Percentiles rank a stretch among this genome's conserved stretches.
phyloP scores from a whole-genome alignment of 2,888 invertebrate species.

The Meta bourneti region DNA sequence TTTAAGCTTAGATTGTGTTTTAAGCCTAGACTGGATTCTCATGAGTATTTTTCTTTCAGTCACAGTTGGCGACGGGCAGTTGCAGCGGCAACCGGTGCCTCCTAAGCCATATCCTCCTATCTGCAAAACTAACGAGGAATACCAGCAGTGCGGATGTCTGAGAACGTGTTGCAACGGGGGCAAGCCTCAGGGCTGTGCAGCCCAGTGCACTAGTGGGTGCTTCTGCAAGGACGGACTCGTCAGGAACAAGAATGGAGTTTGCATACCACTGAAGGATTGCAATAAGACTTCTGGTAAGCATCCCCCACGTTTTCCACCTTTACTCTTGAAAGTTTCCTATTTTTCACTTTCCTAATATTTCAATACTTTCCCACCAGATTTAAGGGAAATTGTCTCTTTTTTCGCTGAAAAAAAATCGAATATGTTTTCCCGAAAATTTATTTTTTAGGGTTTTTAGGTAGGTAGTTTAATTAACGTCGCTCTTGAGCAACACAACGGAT shows the following conservation, averaged over 20 bases:
- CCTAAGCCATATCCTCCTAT: not conserved
- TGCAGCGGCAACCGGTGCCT: not conserved
- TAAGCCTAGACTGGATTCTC: not conserved
- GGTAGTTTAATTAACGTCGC: too few relatives aligned
- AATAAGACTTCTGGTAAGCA: not conserved
- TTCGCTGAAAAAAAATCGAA: too few relatives aligned
- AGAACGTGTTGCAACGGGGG: conserved; percentile 19
- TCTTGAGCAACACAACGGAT: too few relatives aligned
- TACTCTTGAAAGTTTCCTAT: too few relatives aligned
- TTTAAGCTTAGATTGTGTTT: not conserved
- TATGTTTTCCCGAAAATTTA: too few relatives aligned
- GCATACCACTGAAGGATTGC: conserved; percentile 12
- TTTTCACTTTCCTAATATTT: too few relatives aligned
- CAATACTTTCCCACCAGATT: too few relatives aligned
- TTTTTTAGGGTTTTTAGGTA: too few relatives aligned
- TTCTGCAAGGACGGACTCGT: conserved; percentile 51
- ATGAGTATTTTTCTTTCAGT: not conserved
- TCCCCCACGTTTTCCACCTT: too few relatives aligned
- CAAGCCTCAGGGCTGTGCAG: not conserved
- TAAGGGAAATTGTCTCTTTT: too few relatives aligned
- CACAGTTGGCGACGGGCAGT: not conserved
- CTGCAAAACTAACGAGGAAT: conserved; percentile 33
- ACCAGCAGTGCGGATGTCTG: conserved; percentile 11
- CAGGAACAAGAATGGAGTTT: conserved; percentile 21
- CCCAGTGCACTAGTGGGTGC: conserved; percentile 47